Evolutionary conservation across 2,797 vertebrate genomes (phyloP).

Genomic region (Pygocentrus nattereri): DNA sequence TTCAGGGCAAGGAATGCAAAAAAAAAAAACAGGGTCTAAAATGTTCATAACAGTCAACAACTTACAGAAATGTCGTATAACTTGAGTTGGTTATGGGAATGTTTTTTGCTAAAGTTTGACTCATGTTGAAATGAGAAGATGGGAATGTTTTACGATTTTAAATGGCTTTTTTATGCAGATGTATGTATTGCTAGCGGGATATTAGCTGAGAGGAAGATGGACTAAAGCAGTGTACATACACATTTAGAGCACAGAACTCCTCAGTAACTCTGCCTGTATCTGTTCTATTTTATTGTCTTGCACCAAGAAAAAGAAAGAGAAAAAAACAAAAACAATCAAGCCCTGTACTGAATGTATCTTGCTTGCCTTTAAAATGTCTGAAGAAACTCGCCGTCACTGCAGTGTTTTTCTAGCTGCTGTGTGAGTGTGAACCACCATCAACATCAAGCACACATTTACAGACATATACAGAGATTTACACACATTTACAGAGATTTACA

Average conservation of each 20-base stretch:
- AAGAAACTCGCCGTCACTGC: slow-evolving; percentile 51
- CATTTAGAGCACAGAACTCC: slow-evolving; percentile 72
- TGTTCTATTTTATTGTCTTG: slow-evolving; percentile 80
- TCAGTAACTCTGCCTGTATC: slow-evolving; percentile 80
- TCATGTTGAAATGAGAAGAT: slow-evolving; percentile 48
- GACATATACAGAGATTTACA: not conserved
- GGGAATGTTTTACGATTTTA: slow-evolving; percentile 9
- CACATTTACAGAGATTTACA: not conserved
- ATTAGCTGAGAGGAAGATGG: slow-evolving; percentile 62
- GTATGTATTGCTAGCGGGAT: slow-evolving; percentile 54
- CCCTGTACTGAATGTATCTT: slow-evolving; percentile 77
- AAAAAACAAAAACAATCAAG: slow-evolving; percentile 65
- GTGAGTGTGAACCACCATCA: slow-evolving; percentile 54
- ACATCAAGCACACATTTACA: not conserved
- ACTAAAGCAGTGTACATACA: slow-evolving; percentile 71
- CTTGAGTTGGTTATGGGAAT: slow-evolving; percentile 29
- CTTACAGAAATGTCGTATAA: slow-evolving; percentile 64
- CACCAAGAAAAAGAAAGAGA: slow-evolving; percentile 73
- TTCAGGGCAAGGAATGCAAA: slow-evolving; percentile 3
- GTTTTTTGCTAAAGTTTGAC: slow-evolving; percentile 44
- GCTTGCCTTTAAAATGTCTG: slow-evolving; percentile 72
- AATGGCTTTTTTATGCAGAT: slow-evolving; percentile 58
- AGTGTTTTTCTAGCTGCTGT: slow-evolving; percentile 56
- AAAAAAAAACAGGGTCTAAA: slow-evolving; percentile 20
- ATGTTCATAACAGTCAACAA: slow-evolving; percentile 55